These are phyloP conservation scores for Rhorus exstirpatorius DNA, from an alignment of 2,888 invertebrate species.

Conservation along the genomic window DNA sequence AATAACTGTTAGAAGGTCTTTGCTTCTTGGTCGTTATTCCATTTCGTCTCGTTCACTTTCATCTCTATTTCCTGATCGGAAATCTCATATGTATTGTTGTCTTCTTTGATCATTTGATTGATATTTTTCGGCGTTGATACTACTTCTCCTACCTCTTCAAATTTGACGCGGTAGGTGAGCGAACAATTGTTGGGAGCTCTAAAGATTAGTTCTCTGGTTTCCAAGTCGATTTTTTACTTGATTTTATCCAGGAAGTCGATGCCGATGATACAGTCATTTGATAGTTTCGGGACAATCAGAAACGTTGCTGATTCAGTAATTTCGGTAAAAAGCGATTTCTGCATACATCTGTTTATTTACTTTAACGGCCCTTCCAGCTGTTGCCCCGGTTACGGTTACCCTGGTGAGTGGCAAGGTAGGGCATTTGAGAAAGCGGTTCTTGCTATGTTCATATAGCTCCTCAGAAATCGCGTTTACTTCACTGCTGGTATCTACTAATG, in stretches of 20 bases:
- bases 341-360: constrained; percentile 1
- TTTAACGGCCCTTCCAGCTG: background rate
- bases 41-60: background rate
- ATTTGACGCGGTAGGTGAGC: background rate
- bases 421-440: background rate
- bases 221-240: constrained; percentile 3
- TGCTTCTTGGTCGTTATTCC: background rate
- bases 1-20: too few species aligned
- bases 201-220: background rate
- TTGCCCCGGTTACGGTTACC: constrained; percentile 11
- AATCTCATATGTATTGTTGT: background rate
- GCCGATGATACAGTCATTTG: background rate
- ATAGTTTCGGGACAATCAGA: background rate
- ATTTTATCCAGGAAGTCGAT: constrained; percentile 15
- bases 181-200: background rate
- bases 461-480: too few species aligned
- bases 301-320: background rate
- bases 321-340: background rate
- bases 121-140: background rate
- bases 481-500: too few species aligned
- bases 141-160: background rate
- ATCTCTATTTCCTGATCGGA: background rate
- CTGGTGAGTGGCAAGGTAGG: constrained; percentile 5
- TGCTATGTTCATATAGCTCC: too few species aligned
- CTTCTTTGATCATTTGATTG: background rate